Conservation (phyloP, 2,113 vertebrate genomes). For the Syrmaticus mikado region DNA sequence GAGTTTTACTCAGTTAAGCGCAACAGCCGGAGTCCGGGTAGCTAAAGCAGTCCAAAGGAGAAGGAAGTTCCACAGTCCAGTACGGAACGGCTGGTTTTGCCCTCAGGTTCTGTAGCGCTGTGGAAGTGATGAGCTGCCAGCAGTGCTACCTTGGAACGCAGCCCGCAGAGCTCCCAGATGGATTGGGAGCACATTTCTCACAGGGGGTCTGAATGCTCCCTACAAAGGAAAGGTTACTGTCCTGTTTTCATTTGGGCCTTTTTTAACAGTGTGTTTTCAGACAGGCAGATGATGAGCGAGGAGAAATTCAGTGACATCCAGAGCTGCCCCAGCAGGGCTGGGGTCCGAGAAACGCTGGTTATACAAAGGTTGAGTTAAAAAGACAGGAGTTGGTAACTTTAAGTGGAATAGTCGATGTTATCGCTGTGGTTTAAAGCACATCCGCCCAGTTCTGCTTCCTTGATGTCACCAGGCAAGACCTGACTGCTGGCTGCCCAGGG, state of each 20-base stretch:
- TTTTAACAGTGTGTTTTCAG: neutral
- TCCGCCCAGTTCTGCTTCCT: neutral
- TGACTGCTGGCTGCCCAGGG: slow-evolving; percentile 21
- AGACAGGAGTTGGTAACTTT: neutral
- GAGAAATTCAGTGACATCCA: neutral
- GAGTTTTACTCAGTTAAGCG: neutral
- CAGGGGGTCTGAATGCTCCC: neutral
- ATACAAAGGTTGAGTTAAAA: neutral
- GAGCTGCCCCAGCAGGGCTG: neutral
- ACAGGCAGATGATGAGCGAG: neutral
- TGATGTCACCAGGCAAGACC: slow-evolving; percentile 35
- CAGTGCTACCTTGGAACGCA: neutral
- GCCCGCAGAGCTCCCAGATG: no score
- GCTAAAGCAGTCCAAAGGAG: no score
- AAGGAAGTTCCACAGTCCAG: no score
- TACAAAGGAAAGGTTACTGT: neutral
- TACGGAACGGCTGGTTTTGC: neutral
- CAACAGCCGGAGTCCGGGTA: neutral
- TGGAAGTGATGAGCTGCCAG: no score
- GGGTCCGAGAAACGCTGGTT: no score
- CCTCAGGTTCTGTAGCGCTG: neutral
- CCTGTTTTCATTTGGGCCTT: neutral
- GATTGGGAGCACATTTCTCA: no score
- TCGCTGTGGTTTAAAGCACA: neutral
- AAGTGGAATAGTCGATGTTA: neutral